phyloP scores from a whole-genome alignment of 2,797 vertebrate species.

The Crenichthys baileyi region DNA sequence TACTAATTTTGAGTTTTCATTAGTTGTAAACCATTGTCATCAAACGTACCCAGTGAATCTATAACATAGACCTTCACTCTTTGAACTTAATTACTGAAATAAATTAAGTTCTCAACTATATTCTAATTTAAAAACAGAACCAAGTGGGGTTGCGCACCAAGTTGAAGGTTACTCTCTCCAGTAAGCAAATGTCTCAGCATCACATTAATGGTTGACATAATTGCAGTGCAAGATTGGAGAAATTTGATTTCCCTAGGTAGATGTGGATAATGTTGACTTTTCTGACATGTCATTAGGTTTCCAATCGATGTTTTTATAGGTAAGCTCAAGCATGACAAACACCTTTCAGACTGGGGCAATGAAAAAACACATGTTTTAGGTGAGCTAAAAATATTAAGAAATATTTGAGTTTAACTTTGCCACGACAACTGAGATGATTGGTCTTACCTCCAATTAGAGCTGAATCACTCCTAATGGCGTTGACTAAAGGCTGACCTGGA shows the following conservation, averaged over 20 bases:
- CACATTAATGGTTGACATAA: conserved; percentile 11
- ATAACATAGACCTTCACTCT: neutral
- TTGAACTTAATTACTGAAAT: neutral
- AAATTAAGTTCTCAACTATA: neutral
- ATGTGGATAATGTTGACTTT: neutral
- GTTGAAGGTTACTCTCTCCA: neutral
- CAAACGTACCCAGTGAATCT: neutral
- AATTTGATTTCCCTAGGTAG: conserved; percentile 6
- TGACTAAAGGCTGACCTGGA: conserved; percentile 88
- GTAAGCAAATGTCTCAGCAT: neutral
- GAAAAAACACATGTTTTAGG: neutral
- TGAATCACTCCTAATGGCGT: conserved; percentile 89
- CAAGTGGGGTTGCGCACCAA: neutral
- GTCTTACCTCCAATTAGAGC: conserved; percentile 94
- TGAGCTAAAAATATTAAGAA: neutral
- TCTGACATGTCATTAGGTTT: conserved; percentile 7
- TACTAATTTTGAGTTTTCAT: neutral
- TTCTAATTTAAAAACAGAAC: neutral
- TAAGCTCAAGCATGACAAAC: neutral
- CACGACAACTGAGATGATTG: neutral
- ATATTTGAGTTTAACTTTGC: neutral
- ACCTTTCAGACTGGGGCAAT: neutral
- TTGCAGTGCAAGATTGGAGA: conserved; percentile 3
- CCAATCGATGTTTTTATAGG: neutral
- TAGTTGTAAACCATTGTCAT: neutral